Conservation (phyloP, 1,140 invertebrate species). For the Dinoponera quadriceps region DNA sequence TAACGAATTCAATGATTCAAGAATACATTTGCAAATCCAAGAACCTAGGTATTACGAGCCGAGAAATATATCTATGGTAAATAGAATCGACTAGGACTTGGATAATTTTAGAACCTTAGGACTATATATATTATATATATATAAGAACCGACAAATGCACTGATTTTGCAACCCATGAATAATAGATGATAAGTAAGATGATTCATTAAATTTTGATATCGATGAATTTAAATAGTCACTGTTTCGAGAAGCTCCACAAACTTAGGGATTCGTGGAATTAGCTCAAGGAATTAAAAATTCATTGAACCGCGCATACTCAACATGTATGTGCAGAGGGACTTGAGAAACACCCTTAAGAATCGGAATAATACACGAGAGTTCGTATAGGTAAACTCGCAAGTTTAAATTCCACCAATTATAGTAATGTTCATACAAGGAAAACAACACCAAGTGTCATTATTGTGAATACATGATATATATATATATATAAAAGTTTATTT, state of each 20-base stretch:
- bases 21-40: neutral
- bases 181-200: neutral
- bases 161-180: neutral
- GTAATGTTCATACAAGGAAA: too few species aligned
- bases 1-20: too few species aligned
- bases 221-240: slow-evolving; percentile 10
- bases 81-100: neutral
- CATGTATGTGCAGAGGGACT: neutral
- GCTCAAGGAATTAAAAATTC: slow-evolving; percentile 28
- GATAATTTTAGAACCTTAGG: slow-evolving; percentile 9
- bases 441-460: too few species aligned
- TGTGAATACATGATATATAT: too few species aligned
- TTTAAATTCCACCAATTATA: too few species aligned
- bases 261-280: neutral
- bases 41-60: slow-evolving; percentile 12
- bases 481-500: too few species aligned
- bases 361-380: slow-evolving; percentile 20
- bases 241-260: neutral
- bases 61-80: neutral
- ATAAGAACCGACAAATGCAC: neutral
- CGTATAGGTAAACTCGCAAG: too few species aligned
- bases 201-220: neutral
- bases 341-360: slow-evolving; percentile 17
- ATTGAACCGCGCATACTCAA: neutral
- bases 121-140: too few species aligned